These are phyloP conservation scores for Spodoptera frugiperda DNA, from an alignment of 1,140 invertebrate genomes.

Conservation along the genomic window DNA sequence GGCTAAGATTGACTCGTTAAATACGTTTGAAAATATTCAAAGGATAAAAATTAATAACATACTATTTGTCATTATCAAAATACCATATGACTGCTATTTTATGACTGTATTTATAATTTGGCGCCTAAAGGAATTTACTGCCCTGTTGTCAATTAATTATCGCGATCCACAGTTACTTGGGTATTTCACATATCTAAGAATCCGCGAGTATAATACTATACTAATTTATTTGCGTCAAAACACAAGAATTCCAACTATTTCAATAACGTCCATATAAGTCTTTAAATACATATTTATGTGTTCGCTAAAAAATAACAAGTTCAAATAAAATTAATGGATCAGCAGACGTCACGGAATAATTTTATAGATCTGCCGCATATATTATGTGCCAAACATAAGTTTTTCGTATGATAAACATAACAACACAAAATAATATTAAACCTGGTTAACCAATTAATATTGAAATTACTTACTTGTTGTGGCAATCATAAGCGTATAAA, in stretches of 20 bases:
- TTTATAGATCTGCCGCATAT: slow-evolving; percentile 48
- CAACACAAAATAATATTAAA: slow-evolving; percentile 13
- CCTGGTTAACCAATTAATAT: neutral
- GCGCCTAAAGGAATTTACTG: slow-evolving; percentile 14
- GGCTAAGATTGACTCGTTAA: slow-evolving; percentile 13
- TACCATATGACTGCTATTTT: slow-evolving; percentile 14
- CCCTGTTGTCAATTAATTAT: slow-evolving; percentile 34
- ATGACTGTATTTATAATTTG: slow-evolving; percentile 2
- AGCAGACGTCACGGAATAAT: slow-evolving; percentile 58
- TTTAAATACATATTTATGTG: slow-evolving; percentile 39
- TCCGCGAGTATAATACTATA: slow-evolving; percentile 6
- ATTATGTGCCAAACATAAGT: slow-evolving; percentile 29
- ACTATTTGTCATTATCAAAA: slow-evolving; percentile 1
- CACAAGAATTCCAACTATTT: slow-evolving; percentile 52
- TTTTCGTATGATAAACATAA: slow-evolving; percentile 52
- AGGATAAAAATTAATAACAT: neutral
- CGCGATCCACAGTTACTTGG: slow-evolving; percentile 8
- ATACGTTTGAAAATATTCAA: slow-evolving; percentile 4
- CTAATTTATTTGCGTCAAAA: slow-evolving; percentile 27
- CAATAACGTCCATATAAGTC: slow-evolving; percentile 10
- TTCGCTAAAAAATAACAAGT: slow-evolving; percentile 39
- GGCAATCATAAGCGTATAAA: no score
- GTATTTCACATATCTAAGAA: slow-evolving; percentile 22
- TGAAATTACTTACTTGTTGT: no score
- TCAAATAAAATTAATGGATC: slow-evolving; percentile 50